Evolutionary conservation across 1,140 invertebrate species (phyloP).

Genomic region (Pissodes strobi): DNA sequence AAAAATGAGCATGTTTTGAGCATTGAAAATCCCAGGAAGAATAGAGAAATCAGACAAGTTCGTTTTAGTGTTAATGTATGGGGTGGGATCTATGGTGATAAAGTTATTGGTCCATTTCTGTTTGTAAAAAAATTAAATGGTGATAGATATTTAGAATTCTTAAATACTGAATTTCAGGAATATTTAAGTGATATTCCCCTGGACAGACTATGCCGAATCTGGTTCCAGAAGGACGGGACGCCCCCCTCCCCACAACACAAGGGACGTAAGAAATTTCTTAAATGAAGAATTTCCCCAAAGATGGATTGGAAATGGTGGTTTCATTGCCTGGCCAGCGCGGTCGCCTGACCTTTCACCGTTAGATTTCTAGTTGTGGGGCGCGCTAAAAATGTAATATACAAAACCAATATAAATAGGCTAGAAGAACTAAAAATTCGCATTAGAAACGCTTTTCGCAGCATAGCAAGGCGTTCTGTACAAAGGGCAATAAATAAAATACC

Average conservation of each 20-base stretch:
- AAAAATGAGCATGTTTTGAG: too few relatives aligned
- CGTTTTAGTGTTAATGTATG: slow-evolving; percentile 8
- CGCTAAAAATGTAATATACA: slow-evolving; percentile 7
- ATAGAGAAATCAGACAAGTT: not conserved
- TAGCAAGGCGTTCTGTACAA: slow-evolving; percentile 8
- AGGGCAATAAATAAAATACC: not conserved
- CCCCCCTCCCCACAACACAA: not conserved
- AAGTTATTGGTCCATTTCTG: too few relatives aligned
- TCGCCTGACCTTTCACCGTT: not conserved
- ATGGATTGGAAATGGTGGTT: slow-evolving; percentile 4
- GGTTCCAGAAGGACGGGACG: not conserved
- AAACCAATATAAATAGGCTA: not conserved
- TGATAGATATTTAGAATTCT: not conserved
- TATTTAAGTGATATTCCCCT: not conserved
- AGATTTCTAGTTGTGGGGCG: slow-evolving; percentile 1
- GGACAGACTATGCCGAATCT: not conserved
- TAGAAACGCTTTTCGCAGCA: slow-evolving; percentile 6
- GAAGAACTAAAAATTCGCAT: slow-evolving; percentile 10
- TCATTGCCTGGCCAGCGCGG: too few relatives aligned
- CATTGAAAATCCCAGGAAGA: too few relatives aligned
- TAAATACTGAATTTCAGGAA: not conserved
- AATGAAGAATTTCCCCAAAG: not conserved
- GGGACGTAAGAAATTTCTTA: not conserved
- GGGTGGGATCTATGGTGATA: not conserved
- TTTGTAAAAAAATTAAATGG: not conserved